Percentiles rank a stretch among this genome's conserved stretches.
These are phyloP conservation scores for Onthophagus taurus DNA, from an alignment of 1,140 invertebrate genomes.

Conservation along the genomic window DNA sequence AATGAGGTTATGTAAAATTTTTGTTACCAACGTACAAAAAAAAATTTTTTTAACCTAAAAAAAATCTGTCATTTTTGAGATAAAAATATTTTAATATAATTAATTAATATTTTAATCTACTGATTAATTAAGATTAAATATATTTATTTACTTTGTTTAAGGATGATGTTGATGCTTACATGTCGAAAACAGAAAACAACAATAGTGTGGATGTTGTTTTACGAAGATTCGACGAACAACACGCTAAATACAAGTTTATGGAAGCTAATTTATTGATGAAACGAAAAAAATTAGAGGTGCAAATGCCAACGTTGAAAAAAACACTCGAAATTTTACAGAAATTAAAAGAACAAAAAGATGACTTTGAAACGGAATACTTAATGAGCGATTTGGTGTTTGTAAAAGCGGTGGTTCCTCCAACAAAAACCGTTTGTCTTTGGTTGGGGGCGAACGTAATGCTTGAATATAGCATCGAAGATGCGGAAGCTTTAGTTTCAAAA, in stretches of 20 bases:
- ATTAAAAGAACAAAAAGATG: slow-evolving; percentile 70
- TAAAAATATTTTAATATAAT: too few relatives aligned
- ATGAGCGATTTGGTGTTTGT: slow-evolving; percentile 93
- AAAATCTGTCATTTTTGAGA: too few relatives aligned
- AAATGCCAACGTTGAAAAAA: slow-evolving; percentile 88
- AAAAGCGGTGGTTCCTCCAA: slow-evolving; percentile 80
- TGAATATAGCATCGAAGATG: slow-evolving; percentile 91
- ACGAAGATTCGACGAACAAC: slow-evolving; percentile 78
- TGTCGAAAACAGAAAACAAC: slow-evolving; percentile 72
- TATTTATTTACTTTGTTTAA: slow-evolving; percentile 38
- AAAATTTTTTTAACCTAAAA: too few relatives aligned
- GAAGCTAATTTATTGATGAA: slow-evolving; percentile 82
- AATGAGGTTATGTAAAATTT: too few relatives aligned
- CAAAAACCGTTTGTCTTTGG: slow-evolving; percentile 94
- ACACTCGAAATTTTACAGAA: slow-evolving; percentile 89
- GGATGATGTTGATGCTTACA: slow-evolving; percentile 94
- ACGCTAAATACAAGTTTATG: slow-evolving; percentile 96
- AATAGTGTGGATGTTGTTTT: slow-evolving; percentile 74
- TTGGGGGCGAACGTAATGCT: slow-evolving; percentile 98
- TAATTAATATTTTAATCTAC: too few relatives aligned
- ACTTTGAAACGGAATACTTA: slow-evolving; percentile 84
- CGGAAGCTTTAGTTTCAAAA: slow-evolving; percentile 73
- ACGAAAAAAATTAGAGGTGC: slow-evolving; percentile 70
- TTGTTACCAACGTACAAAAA: too few relatives aligned
- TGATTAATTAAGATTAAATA: slow-evolving; percentile 11